These are phyloP conservation scores for Pachypsylla venusta DNA, from an alignment of 1,140 invertebrate genomes.

Conservation along the genomic window DNA sequence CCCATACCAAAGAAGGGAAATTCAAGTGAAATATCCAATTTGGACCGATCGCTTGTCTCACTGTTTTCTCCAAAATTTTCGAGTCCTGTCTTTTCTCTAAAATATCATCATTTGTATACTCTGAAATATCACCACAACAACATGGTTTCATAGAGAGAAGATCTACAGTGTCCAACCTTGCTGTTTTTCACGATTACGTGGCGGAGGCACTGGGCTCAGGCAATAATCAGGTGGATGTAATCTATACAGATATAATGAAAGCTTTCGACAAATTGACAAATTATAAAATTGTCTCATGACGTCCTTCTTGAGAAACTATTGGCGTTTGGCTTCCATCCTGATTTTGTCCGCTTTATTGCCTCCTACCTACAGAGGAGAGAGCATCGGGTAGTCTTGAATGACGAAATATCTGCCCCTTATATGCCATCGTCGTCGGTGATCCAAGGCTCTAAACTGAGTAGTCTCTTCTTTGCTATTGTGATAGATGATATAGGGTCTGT, in stretches of 20 bases:
- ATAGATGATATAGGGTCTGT: not conserved
- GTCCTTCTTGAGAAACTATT: not conserved
- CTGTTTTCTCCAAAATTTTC: not conserved
- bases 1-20: conserved; percentile 3
- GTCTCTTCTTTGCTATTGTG: not conserved
- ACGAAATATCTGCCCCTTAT: not conserved
- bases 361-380: conserved; percentile 9
- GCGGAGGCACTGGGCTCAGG: not conserved
- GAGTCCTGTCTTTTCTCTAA: not conserved
- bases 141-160: not conserved
- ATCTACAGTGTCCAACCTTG: not conserved
- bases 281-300: not conserved
- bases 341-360: not conserved
- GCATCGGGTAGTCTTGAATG: not conserved
- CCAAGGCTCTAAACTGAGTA: conserved; percentile 5
- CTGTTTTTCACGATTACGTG: not conserved
- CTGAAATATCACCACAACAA: not conserved
- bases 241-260: not conserved
- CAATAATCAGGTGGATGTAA: not conserved
- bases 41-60: not conserved
- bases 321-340: not conserved
- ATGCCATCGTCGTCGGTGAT: not conserved
- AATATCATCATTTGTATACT: not conserved
- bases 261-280: conserved; percentile 1
- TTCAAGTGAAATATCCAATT: not conserved